These are phyloP conservation scores for Chymomyza fuscimana DNA, from an alignment of 2,888 invertebrate genomes.

Conservation along the genomic window DNA sequence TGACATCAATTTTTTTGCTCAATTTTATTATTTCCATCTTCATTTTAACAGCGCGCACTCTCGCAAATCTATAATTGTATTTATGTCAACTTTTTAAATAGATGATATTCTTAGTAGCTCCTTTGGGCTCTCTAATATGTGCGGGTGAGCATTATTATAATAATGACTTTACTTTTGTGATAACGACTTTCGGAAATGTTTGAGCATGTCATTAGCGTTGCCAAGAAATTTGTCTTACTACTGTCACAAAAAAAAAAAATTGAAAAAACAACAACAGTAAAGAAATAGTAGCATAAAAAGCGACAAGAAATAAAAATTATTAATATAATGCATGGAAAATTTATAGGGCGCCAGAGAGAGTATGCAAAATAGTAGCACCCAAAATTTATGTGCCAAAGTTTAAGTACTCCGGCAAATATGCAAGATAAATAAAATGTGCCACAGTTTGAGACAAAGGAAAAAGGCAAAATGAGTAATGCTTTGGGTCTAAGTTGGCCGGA, in stretches of 20 bases:
- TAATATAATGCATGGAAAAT: conserved; percentile 36
- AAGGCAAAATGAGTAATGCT: conserved; percentile 20
- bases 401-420: conserved; percentile 41
- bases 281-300: conserved; percentile 5
- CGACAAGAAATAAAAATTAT: conserved; percentile 17
- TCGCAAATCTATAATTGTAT: conserved; percentile 74
- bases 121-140: conserved; percentile 9
- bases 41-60: conserved; percentile 65
- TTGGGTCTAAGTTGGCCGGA: no score
- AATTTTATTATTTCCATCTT: conserved; percentile 75
- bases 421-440: conserved; percentile 58
- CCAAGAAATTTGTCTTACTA: conserved; percentile 62
- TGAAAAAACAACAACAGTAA: neutral
- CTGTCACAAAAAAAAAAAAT: neutral
- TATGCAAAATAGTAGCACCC: conserved; percentile 57
- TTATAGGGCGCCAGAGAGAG: conserved; percentile 59
- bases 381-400: conserved; percentile 66
- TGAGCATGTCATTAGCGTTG: conserved; percentile 74
- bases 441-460: neutral
- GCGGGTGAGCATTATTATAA: conserved; percentile 58
- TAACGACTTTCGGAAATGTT: conserved; percentile 77
- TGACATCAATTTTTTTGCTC: conserved; percentile 73
- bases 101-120: conserved; percentile 68
- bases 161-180: conserved; percentile 75
- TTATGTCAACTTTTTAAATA: conserved; percentile 72